phyloP scores from a whole-genome alignment of 2,888 invertebrate genomes.

The Dynastes maya region DNA sequence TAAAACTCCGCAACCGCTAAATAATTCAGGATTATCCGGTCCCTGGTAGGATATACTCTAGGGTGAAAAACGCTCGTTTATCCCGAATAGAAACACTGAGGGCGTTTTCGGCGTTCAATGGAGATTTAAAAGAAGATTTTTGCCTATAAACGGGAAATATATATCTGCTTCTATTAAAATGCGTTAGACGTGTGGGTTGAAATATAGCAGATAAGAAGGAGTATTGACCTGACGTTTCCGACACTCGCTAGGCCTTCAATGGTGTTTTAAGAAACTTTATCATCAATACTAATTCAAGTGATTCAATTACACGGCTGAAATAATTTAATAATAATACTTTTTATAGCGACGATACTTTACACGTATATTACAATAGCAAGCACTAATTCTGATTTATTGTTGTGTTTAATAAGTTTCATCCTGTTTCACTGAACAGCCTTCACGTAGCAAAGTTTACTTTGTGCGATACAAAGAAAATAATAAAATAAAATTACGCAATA shows the following conservation, averaged over 20 bases:
- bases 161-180: constrained; percentile 38
- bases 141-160: constrained; percentile 39
- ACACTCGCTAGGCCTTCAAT: constrained; percentile 8
- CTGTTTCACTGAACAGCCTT: constrained; percentile 5
- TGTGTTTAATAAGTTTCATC: constrained; percentile 36
- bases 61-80: constrained; percentile 42
- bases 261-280: constrained; percentile 38
- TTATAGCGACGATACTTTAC: constrained; percentile 13
- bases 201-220: constrained; percentile 43
- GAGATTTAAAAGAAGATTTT: constrained; percentile 45
- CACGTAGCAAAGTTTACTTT: neutral
- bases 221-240: constrained; percentile 28
- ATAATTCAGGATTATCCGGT: constrained; percentile 46
- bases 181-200: constrained; percentile 33
- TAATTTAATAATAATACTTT: constrained; percentile 43
- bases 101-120: constrained; percentile 35
- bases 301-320: constrained; percentile 31
- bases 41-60: constrained; percentile 22
- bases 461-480: neutral
- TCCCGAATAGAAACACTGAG: constrained; percentile 43
- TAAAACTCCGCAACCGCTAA: constrained; percentile 45
- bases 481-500: too few relatives aligned
- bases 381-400: constrained; percentile 37
- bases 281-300: constrained; percentile 38
- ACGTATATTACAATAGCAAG: constrained; percentile 7